phyloP scores from a whole-genome alignment of 2,888 invertebrate species.

The Apotomis capreana region DNA sequence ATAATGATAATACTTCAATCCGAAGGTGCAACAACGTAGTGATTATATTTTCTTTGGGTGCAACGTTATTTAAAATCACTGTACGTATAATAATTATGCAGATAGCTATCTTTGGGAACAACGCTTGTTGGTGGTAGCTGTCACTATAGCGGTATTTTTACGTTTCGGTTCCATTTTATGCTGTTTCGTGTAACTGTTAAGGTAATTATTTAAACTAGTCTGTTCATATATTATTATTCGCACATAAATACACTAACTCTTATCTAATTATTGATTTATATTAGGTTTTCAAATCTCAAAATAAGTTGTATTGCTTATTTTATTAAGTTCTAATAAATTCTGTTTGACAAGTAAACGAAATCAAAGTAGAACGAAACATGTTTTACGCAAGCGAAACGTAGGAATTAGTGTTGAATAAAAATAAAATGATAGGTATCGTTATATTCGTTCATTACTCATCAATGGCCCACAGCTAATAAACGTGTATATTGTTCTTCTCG shows the following conservation, averaged over 20 bases:
- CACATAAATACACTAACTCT: no score
- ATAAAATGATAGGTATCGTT: not conserved
- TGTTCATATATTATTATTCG: no score
- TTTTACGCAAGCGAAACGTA: slow-evolving; percentile 11
- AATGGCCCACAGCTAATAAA: slow-evolving; percentile 71
- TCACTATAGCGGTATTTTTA: slow-evolving; percentile 13
- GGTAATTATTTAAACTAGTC: no score
- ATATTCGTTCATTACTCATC: slow-evolving; percentile 71
- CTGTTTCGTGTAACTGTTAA: no score
- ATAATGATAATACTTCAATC: no score
- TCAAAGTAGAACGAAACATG: not conserved
- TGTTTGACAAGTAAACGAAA: not conserved
- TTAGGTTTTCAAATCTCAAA: not conserved
- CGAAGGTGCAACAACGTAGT: no score
- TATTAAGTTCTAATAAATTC: no score
- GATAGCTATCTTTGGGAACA: not conserved
- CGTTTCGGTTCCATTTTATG: not conserved
- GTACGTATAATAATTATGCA: no score
- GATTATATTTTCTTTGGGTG: no score
- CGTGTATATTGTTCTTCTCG: slow-evolving; percentile 76
- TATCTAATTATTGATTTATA: no score
- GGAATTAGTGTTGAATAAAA: slow-evolving; percentile 12
- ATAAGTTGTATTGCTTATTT: not conserved
- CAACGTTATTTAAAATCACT: no score
- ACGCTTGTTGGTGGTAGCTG: not conserved